phyloP scores from a whole-genome alignment of 2,113 vertebrate genomes.

The Polypterus bichir region DNA sequence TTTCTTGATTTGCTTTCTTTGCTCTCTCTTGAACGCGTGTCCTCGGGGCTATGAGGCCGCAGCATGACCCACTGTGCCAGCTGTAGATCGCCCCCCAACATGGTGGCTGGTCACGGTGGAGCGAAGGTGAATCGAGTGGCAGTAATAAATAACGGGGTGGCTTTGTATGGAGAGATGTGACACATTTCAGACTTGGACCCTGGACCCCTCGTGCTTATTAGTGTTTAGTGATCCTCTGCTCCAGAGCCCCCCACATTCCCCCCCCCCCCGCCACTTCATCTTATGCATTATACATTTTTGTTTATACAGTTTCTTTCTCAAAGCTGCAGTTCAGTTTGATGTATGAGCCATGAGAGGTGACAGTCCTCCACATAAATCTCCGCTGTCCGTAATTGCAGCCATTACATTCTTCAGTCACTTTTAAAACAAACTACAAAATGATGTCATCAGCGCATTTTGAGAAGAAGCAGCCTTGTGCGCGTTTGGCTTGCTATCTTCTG shows the following conservation, averaged over 20 bases:
- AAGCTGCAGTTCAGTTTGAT: slow-evolving; percentile 61
- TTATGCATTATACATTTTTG: slow-evolving; percentile 28
- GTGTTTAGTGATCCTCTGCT: too few species aligned
- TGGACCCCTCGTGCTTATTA: too few species aligned
- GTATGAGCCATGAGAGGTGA: slow-evolving; percentile 51
- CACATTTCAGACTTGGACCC: too few species aligned
- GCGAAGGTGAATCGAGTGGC: too few species aligned
- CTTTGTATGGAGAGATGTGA: too few species aligned
- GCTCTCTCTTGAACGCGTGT: too few species aligned
- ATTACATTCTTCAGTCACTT: slow-evolving; percentile 80
- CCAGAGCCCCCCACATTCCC: slow-evolving; percentile 8
- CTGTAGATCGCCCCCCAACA: too few species aligned
- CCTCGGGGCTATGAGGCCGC: too few species aligned
- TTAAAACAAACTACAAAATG: slow-evolving; percentile 75
- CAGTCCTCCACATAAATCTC: slow-evolving; percentile 61
- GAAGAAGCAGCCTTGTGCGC: slow-evolving; percentile 61
- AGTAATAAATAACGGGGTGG: too few species aligned
- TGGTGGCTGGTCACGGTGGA: too few species aligned
- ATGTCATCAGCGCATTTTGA: slow-evolving; percentile 66
- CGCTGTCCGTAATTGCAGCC: slow-evolving; percentile 69
- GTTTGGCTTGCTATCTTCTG: slow-evolving; percentile 61
- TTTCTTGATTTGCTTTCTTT: too few species aligned
- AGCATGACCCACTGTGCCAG: too few species aligned
- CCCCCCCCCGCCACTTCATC: slow-evolving; percentile 32
- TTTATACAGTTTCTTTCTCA: slow-evolving; percentile 58